Conservation (phyloP, 2,113 vertebrate species). For the Mormyrus iriodes region DNA sequence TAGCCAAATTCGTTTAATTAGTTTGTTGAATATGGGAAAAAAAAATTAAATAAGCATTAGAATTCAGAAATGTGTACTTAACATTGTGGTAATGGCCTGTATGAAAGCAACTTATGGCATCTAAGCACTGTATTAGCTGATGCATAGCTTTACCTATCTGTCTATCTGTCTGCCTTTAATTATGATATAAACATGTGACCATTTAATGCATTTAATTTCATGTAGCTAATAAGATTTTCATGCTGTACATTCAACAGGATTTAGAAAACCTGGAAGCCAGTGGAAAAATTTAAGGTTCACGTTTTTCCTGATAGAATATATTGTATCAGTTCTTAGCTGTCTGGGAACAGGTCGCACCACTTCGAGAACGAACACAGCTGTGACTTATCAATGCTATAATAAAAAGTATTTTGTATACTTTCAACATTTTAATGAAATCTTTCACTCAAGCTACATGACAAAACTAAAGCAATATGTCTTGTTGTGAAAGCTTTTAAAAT, state of each 20-base stretch:
- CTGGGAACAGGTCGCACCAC: neutral
- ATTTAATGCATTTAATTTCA: neutral
- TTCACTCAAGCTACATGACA: neutral
- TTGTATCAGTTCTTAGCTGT: neutral
- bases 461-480: neutral
- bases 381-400: neutral
- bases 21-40: neutral
- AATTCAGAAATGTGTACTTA: neutral
- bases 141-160: neutral
- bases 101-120: neutral
- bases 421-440: neutral
- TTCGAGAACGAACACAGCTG: neutral
- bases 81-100: neutral
- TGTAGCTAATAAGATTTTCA: neutral
- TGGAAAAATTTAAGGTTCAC: neutral
- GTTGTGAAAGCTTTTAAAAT: neutral
- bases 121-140: neutral
- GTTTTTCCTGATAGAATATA: neutral
- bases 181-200: neutral
- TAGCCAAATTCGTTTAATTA: slow-evolving; percentile 1
- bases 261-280: neutral
- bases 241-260: neutral
- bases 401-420: neutral
- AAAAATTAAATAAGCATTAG: neutral
- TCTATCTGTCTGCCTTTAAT: neutral